Evolutionary conservation across 2,113 vertebrate species (phyloP), one percentile per base, ranked within the genome.

Genomic region (Marmota flaviventris): DNA sequence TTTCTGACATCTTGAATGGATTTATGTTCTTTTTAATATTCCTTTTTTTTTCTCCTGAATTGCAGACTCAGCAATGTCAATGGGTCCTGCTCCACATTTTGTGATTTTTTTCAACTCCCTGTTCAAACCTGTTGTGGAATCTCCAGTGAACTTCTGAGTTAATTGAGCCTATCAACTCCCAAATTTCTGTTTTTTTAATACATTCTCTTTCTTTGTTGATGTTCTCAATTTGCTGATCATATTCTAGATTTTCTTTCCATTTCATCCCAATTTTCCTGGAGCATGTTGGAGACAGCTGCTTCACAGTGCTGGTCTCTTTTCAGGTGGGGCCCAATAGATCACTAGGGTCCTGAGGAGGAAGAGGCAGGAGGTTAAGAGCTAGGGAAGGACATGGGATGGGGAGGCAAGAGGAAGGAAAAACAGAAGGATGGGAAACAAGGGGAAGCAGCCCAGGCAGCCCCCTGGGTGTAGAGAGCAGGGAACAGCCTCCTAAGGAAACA

Each of bases 361-460:
- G 7, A 22, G 70, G 3, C 7, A 37, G n/a, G 18, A 72, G n/a
- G 18, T 8, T 37, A 14, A 37, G n/a, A 72, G 70, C 7, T 39
- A n/a, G n/a, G n/a, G 70, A 37, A 72, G n/a, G 34, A 20, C 3
- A 22, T 24, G 70, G 29, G 14, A 29, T 12, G 2, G 63, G 29
- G 27, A 16, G 29, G 67, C 1, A 34, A 14, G 5, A 39, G 16
- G n/a, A 2, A 8, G 14, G 70, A 20, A 8, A 0, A n/a, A 37
- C 18, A 18, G 17, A n/a, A 37, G n/a, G 20, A 37, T 3, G 1
- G 69, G n/a, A 72, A 72, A 37, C n/a, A 7, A 39, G 9, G 70
- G n/a, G 17, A 72, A 72, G 7, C 34, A 72, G 22, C n/a, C 24
- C 70, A n/a, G n/a, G 18, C 0, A 20, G n/a, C n/a, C 29, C 29